Percentiles rank a stretch among this genome's conserved stretches.
Evolutionary conservation across 2,113 vertebrate species (phyloP).

Genomic region (Lepus americanus): DNA sequence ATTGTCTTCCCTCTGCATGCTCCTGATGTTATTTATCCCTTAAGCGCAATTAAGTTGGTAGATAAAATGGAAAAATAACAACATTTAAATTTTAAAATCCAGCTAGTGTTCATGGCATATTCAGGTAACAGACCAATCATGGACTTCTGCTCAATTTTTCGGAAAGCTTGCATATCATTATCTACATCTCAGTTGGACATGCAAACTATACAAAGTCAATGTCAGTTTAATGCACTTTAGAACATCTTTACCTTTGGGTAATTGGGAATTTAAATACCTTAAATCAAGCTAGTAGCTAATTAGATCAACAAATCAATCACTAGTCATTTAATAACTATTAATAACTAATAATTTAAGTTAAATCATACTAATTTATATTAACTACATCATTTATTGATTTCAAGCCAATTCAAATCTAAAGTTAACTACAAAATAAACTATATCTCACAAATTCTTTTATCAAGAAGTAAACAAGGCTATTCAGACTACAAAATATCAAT

Average conservation of each 20-base stretch:
- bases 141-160: not conserved
- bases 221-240: conserved; percentile 3
- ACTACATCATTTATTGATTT: conserved; percentile 14
- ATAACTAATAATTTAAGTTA: not conserved
- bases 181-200: not conserved
- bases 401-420: conserved; percentile 51
- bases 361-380: not conserved
- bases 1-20: not conserved
- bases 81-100: conserved; percentile 19
- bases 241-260: not conserved
- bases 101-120: not conserved
- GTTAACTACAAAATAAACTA: conserved; percentile 21
- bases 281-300: not conserved
- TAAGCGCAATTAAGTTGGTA: conserved; percentile 28
- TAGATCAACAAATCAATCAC: not conserved
- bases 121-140: conserved; percentile 3
- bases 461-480: not conserved
- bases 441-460: conserved; percentile 18
- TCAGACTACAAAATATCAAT: not conserved
- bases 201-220: not conserved
- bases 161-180: not conserved
- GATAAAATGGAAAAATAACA: not conserved
- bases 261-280: conserved; percentile 8
- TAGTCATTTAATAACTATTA: not conserved
- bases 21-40: not conserved